These are phyloP conservation scores for Auanema freiburgensis DNA, from an alignment of 2,888 invertebrate genomes.

Conservation along the genomic window DNA sequence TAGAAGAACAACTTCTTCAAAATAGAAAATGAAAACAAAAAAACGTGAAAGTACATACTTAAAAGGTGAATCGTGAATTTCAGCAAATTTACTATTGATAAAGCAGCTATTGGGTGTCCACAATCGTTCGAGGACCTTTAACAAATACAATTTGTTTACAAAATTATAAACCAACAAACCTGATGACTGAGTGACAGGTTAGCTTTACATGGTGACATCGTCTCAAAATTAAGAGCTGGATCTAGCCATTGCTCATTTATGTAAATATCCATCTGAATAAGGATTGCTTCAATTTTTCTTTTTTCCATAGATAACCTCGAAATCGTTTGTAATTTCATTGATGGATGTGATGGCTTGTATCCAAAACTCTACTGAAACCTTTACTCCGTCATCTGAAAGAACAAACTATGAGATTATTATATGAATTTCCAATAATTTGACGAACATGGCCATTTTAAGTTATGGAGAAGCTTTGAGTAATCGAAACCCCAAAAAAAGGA, in stretches of 20 bases:
- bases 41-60: constrained; percentile 31
- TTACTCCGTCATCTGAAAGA: constrained; percentile 52
- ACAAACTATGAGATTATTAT: background rate
- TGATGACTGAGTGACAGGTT: constrained; percentile 62
- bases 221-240: constrained; percentile 57
- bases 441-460: too few relatives aligned
- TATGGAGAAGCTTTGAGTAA: too few relatives aligned
- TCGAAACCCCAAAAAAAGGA: too few relatives aligned
- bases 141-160: background rate
- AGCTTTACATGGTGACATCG: constrained; percentile 62
- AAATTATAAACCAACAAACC: constrained; percentile 27
- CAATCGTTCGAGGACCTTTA: constrained; percentile 43
- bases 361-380: constrained; percentile 64
- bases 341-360: constrained; percentile 63
- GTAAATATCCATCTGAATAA: constrained; percentile 62
- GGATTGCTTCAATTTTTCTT: background rate
- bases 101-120: constrained; percentile 60
- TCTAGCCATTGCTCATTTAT: constrained; percentile 64
- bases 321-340: constrained; percentile 63
- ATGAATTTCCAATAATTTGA: constrained; percentile 4
- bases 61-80: constrained; percentile 63
- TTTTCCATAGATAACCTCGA: constrained; percentile 61
- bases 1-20: too few relatives aligned
- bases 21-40: too few relatives aligned
- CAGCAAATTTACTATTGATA: constrained; percentile 61